phyloP scores from a whole-genome alignment of 1,140 invertebrate species.

The Probaryconus sp. region DNA sequence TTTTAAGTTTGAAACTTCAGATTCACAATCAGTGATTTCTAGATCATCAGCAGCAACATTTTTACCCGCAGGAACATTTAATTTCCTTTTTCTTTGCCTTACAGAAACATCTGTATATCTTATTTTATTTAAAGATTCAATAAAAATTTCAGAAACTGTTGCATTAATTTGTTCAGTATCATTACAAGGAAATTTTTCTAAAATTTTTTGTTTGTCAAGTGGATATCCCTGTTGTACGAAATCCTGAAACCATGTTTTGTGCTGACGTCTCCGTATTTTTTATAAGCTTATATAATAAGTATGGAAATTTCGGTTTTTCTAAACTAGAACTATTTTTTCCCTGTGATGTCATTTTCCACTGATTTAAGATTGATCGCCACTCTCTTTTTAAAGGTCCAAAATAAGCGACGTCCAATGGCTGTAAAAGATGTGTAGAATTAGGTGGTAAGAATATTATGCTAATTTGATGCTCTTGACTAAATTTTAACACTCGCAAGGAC shows the following conservation, averaged over 20 bases:
- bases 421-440: slow-evolving; percentile 2
- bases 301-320: slow-evolving; percentile 9
- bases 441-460: slow-evolving; percentile 1
- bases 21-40: neutral
- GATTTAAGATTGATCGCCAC: slow-evolving; percentile 3
- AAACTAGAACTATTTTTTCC: slow-evolving; percentile 9
- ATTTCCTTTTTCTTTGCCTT: slow-evolving; percentile 10
- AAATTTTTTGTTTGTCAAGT: slow-evolving; percentile 1
- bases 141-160: slow-evolving; percentile 1
- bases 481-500: slow-evolving; percentile 1
- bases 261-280: neutral
- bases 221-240: slow-evolving; percentile 17
- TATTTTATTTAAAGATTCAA: slow-evolving; percentile 11
- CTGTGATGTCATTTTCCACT: neutral
- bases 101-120: neutral
- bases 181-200: slow-evolving; percentile 15
- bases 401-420: neutral
- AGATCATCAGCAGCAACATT: slow-evolving; percentile 16
- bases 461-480: slow-evolving; percentile 12
- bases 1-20: neutral
- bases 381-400: slow-evolving; percentile 12
- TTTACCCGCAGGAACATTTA: slow-evolving; percentile 21
- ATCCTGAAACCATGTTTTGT: slow-evolving; percentile 19
- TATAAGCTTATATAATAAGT: slow-evolving; percentile 3
- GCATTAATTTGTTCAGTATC: neutral